Evolutionary conservation across 2,113 vertebrate genomes (phyloP).

Genomic region (Spilogale gracilis): DNA sequence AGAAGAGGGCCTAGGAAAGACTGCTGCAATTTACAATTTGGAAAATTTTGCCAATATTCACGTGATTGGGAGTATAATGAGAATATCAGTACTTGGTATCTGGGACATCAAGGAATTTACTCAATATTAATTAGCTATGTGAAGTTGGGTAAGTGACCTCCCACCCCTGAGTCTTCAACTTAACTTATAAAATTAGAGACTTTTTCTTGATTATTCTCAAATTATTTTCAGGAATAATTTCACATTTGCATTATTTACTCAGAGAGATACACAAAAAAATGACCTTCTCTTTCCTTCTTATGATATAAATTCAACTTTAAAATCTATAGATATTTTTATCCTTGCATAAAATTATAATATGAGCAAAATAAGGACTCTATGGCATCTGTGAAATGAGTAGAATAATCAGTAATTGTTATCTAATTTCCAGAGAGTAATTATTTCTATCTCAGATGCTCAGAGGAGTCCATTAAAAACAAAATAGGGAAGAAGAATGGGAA

Average conservation of each 20-base stretch:
- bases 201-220: not conserved
- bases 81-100: not conserved
- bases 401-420: not conserved
- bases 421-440: not conserved
- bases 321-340: not conserved
- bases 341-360: not conserved
- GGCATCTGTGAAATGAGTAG: not conserved
- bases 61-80: not conserved
- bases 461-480: not conserved
- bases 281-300: not conserved
- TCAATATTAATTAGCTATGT: not conserved
- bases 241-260: not conserved
- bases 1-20: not conserved
- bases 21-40: not conserved
- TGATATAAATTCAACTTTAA: not conserved
- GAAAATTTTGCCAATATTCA: not conserved
- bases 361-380: not conserved
- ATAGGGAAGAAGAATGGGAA: not conserved
- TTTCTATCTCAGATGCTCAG: not conserved
- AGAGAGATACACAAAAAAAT: not conserved
- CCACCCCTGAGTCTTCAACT: not conserved
- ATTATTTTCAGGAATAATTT: not conserved
- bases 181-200: not conserved
- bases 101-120: not conserved
- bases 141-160: not conserved